These are phyloP conservation scores for Carassius carassius DNA, from an alignment of 2,113 vertebrate species.

Conservation along the genomic window DNA sequence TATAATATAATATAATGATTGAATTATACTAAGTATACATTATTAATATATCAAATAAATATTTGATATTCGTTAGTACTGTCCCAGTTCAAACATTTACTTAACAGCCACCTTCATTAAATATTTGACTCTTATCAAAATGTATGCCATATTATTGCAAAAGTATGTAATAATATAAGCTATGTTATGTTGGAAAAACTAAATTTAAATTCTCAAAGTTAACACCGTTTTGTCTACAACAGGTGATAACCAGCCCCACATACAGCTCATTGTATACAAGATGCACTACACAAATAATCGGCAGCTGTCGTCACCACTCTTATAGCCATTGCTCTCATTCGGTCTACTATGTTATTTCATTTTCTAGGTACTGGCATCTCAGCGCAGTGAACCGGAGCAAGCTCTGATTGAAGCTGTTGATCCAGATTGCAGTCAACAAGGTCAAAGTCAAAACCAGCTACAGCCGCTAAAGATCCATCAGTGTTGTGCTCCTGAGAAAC, in stretches of 20 bases:
- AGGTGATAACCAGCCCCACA: too few relatives aligned
- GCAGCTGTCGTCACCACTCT: not conserved
- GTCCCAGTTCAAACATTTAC: not conserved
- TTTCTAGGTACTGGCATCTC: not conserved
- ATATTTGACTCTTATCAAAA: not conserved
- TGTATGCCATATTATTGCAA: not conserved
- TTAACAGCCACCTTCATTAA: not conserved
- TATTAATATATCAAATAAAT: too few relatives aligned
- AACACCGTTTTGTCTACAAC: too few relatives aligned
- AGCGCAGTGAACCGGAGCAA: not conserved
- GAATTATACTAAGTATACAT: too few relatives aligned
- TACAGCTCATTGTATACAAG: not conserved
- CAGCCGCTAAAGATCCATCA: not conserved
- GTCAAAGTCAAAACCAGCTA: constrained; percentile 28
- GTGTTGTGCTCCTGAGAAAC: constrained; percentile 1
- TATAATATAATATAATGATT: too few relatives aligned
- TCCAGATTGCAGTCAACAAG: constrained; percentile 3
- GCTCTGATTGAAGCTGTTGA: constrained; percentile 18
- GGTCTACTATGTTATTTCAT: not conserved
- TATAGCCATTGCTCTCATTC: constrained; percentile 7
- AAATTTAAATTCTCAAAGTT: too few relatives aligned
- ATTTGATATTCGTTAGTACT: too few relatives aligned
- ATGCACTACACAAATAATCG: too few relatives aligned
- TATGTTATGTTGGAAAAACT: not conserved
- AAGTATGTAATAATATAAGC: not conserved